Evolutionary conservation across 2,797 vertebrate species (phyloP), one percentile per base, ranked within the genome.

Genomic region (Phyllotis vaccarum): DNA sequence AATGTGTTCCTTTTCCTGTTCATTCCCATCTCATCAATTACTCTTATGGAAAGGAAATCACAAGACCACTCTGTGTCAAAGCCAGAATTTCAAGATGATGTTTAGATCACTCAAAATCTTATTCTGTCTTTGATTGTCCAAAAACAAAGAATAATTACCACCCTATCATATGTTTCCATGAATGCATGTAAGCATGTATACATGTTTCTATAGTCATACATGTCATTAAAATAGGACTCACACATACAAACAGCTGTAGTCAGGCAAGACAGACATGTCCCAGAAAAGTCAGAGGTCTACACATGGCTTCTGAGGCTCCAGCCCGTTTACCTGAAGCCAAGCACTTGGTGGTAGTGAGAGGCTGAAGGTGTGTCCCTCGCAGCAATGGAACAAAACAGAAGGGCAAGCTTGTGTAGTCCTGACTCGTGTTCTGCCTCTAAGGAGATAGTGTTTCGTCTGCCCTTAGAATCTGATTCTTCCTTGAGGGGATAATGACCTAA

Each of bases 401-500:
- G 93, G 60, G 78, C 17, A 17, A 79, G n/a, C 62, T 40, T 93
- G 52, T 89, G 86, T 58, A 40, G 16, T 86, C 16, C 75, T 87
- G 68, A 68, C 19, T 89, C 89, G 86, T 60, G 4, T 82, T 86
- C 79, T 76, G 62, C 31, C 58, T 68, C 79, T 34, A 46, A 80
- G 93, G 6, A 43, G 21, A 82, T 72, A 37, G 34, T 24, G 12
- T 75, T 88, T 60, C 70, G 78, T 93, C 92, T 54, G 43, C 46
- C 29, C 46, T 66, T 76, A n/a, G 66, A 95, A 70, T 88, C 78
- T 58, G 88, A 91, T 66, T 95, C 76, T 66, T 97, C 76, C 49
- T 68, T 19, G 86, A 95, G 95, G 86, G 88, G 70, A 94, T 43
- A 91, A 96, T 95, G 79, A 74, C 79, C 52, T 88, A 95, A 78